Evolutionary conservation across 2,888 invertebrate genomes (phyloP), one percentile per base, ranked within the genome.

Genomic region (Nyleta sp.): DNA sequence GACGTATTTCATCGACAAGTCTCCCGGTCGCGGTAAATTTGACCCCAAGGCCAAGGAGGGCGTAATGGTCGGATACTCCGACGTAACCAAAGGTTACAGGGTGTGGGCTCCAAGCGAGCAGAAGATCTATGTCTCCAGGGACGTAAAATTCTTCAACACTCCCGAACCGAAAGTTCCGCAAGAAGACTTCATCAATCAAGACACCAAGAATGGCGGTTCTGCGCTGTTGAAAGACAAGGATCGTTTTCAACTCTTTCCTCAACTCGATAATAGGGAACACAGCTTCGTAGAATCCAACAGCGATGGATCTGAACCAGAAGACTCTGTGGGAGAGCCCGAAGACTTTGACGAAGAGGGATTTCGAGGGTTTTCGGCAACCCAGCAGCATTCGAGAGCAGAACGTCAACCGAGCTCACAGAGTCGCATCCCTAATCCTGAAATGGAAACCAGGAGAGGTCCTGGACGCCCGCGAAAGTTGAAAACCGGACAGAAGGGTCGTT

Each of bases 71-170:
- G 76, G 76, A 2, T 76, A 76, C 42, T 42, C 33, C 11, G 50
- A 70, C 0, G 8, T 55, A 10, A 55, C 74, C 8, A 74, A 70
- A 33, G 78, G 40, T 8, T 78, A 74, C 11, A 65, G 83, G 8
- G 52, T 72, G 13, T 82, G 78, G 24, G 76, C 80, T 60, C 7
- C 28, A 5, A 7, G 7, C 4, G 28, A 28, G 28, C 28, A 7
- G 7, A 28, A 28, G 28, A 28, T 28, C 7, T 28, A 28, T 28
- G 7, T 28, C 17, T 53, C 78, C 10, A 50, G 78, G n/a, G 68
- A 78, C 24, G 67, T 78, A 18, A 65, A 46, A 46, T 78, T 78
- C 46, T 15, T 52, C 13, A 44, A 57, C 10, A 15, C 22, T 55
- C n/a, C 40, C 10, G 35, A 50, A n/a, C n/a, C n/a, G 18, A 17